Conservation (phyloP, 2,888 invertebrate species). For the Meiosimyza decipiens region DNA sequence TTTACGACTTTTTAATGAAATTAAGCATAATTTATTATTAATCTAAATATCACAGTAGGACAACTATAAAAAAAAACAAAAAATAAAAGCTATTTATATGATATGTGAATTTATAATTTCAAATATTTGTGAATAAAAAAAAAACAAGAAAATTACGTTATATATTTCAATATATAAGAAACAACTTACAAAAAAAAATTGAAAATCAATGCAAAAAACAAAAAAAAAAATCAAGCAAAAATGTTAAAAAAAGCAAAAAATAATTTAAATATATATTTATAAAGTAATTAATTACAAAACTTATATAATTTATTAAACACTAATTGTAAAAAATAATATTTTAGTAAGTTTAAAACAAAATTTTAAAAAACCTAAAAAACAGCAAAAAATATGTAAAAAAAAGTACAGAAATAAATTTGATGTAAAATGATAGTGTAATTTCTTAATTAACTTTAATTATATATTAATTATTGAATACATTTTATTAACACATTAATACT, state of each 20-base stretch:
- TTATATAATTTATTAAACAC: slow-evolving; percentile 32
- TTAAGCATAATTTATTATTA: slow-evolving; percentile 22
- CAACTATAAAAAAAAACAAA: slow-evolving; percentile 8
- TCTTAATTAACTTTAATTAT: slow-evolving; percentile 44
- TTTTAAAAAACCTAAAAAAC: slow-evolving; percentile 42
- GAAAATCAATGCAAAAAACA: slow-evolving; percentile 28
- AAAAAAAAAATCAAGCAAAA: slow-evolving; percentile 35
- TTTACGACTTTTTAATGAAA: slow-evolving; percentile 20
- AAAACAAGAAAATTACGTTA: slow-evolving; percentile 12
- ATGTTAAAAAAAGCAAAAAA: slow-evolving; percentile 10
- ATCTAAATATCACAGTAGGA: slow-evolving; percentile 18
- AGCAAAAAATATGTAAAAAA: slow-evolving; percentile 46
- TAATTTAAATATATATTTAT: slow-evolving; percentile 33
- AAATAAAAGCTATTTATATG: slow-evolving; percentile 11
- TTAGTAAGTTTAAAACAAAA: slow-evolving; percentile 38
- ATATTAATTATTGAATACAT: slow-evolving; percentile 50
- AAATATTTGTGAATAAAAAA: slow-evolving; percentile 29
- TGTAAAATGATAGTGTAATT: slow-evolving; percentile 41
- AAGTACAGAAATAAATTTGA: slow-evolving; percentile 39
- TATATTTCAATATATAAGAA: slow-evolving; percentile 33
- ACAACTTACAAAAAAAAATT: slow-evolving; percentile 47
- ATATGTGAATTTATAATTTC: slow-evolving; percentile 30
- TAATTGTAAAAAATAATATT: slow-evolving; percentile 29
- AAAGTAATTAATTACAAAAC: slow-evolving; percentile 26
- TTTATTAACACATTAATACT: slow-evolving; percentile 50